Evolutionary conservation across 2,797 vertebrate species (phyloP), one percentile per base, ranked within the genome.

Genomic region (Ceyx erithaca): DNA sequence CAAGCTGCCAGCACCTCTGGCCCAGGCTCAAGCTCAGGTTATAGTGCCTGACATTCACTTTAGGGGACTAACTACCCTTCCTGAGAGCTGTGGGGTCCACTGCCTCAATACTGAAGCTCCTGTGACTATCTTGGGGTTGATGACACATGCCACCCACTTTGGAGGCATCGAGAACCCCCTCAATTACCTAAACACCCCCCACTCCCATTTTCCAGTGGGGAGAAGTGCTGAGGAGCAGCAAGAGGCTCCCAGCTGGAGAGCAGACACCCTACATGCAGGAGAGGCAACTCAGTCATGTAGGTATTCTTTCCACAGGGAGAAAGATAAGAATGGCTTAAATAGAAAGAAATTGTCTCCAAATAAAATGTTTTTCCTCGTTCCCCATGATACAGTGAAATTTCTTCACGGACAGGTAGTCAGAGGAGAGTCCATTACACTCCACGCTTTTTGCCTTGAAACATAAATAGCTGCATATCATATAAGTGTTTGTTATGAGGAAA

Each of bases 401-500:
- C 71, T 95, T 78, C 78, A 81, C 16, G 80, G 89, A 40, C 31
- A 92, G 79, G 69, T 85, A 93, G 90, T 93, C 93, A 91, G 91
- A 94, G 80, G 46, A 4, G 51, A 92, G 90, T 79, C 92, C 94
- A 80, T 95, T 95, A 96, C 85, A 64, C 92, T 64, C 69, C 28
- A 70, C 9, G 83, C 78, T 71, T 62, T 91, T 85, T 95, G 96
- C 96, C 94, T 96, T 94, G 94, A 94, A 96, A 97, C 88, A 85
- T 87, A 95, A 97, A 96, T 81, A 96, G 92, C 94, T 93, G 61
- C 83, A 92, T 93, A 33, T 96, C 61, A 87, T 94, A 40, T 92
- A 96, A 95, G 90, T 94, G 96, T 96, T 96, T 96, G 96, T 94
- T 95, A 87, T 90, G 93, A 97, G 92, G 88, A 96, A 93, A 92